phyloP scores from a whole-genome alignment of 2,113 vertebrate species.

The Ciconia stormi region DNA sequence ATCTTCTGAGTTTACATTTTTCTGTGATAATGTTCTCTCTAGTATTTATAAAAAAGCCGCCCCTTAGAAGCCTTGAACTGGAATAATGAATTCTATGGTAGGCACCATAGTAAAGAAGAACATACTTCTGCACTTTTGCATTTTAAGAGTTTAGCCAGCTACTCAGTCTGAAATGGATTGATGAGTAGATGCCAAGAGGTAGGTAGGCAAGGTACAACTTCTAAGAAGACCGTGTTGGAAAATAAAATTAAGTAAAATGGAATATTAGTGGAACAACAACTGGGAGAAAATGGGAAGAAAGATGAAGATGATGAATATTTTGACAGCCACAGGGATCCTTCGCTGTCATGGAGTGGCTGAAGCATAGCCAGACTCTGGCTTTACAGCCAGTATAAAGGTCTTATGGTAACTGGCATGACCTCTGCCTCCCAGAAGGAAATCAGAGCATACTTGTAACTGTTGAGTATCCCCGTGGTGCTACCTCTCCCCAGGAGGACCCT shows the following conservation, averaged over 20 bases:
- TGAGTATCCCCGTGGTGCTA: background rate
- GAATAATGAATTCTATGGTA: background rate
- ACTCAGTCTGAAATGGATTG: background rate
- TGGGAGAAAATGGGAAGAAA: background rate
- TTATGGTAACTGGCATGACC: background rate
- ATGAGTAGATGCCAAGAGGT: background rate
- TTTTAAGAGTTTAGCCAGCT: background rate
- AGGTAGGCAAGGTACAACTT: background rate
- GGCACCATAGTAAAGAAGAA: background rate
- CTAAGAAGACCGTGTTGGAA: background rate
- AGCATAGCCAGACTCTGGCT: background rate
- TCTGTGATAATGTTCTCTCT: background rate
- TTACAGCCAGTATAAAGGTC: background rate
- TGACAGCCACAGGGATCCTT: background rate
- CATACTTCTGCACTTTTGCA: background rate
- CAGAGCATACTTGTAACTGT: background rate
- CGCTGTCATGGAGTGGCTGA: background rate
- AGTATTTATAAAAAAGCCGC: background rate
- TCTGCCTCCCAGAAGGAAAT: background rate
- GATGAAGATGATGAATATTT: background rate
- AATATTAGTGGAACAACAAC: background rate
- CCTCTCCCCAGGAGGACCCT: background rate
- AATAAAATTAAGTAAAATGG: background rate
- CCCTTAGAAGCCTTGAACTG: background rate
- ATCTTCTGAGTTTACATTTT: background rate